A percentile compares a stretch with the other conserved stretches of the same genome.
phyloP scores from a whole-genome alignment of 1,140 invertebrate species.

The Euborellia annulipes region DNA sequence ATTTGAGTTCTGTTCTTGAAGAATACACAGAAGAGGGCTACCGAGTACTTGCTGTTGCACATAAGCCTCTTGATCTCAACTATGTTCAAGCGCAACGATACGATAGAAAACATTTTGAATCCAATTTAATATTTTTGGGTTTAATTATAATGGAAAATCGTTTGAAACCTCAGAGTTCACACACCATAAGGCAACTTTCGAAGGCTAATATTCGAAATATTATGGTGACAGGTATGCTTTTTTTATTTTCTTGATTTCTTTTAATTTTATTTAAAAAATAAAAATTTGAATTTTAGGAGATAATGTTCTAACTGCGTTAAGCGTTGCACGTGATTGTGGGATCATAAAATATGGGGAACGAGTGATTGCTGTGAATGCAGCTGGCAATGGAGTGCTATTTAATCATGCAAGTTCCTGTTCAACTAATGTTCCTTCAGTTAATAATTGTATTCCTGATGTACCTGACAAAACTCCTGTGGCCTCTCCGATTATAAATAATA shows the following conservation, averaged over 20 bases:
- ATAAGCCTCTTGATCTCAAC: slow-evolving; percentile 41
- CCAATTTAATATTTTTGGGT: slow-evolving; percentile 66
- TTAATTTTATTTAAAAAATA: slow-evolving; percentile 1
- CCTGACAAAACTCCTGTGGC: no score
- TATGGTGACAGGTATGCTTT: slow-evolving; percentile 71
- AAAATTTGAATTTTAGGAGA: slow-evolving; percentile 42
- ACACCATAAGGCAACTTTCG: slow-evolving; percentile 56
- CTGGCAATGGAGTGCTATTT: slow-evolving; percentile 26
- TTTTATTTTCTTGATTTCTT: neutral
- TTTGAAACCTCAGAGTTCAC: slow-evolving; percentile 67
- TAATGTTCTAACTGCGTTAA: slow-evolving; percentile 83
- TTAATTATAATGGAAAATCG: slow-evolving; percentile 83
- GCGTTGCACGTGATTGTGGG: slow-evolving; percentile 76
- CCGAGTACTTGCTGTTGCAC: slow-evolving; percentile 71
- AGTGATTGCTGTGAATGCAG: slow-evolving; percentile 37
- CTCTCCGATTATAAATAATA: no score
- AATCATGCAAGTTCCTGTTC: slow-evolving; percentile 23
- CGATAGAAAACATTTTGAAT: slow-evolving; percentile 51
- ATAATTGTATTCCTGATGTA: no score
- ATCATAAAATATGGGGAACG: slow-evolving; percentile 63
- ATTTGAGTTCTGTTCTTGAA: slow-evolving; percentile 56
- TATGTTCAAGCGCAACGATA: slow-evolving; percentile 37
- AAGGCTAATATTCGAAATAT: slow-evolving; percentile 69
- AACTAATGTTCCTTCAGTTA: slow-evolving; percentile 4
- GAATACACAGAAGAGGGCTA: slow-evolving; percentile 76